Evolutionary conservation across 2,888 invertebrate species (phyloP), one percentile per base, ranked within the genome.

Genomic region (Lepeophtheirus nordmannii): DNA sequence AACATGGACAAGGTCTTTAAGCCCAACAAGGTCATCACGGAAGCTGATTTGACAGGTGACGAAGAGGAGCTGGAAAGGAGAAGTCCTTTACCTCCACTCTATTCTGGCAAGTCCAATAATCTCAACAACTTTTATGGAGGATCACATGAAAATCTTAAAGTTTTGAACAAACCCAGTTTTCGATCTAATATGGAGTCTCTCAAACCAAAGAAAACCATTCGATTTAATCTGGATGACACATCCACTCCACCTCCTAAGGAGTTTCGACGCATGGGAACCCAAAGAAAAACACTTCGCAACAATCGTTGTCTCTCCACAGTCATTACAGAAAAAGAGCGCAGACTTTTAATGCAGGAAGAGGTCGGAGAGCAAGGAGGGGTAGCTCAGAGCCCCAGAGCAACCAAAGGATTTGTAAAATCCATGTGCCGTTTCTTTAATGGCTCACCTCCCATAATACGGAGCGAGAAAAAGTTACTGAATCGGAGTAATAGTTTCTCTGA

Each of bases 241-340:
- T 9, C 23, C 10, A 63, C 63, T n/a, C 63, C 63, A 23, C 56
- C 63, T 12, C 63, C 63, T n/a, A 63, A 63, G 53, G 63, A 63
- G 17, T 63, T 63, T 53, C 41, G 53, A 53, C 22, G 63, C 1
- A 53, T 46, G 20, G 56, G 56, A n/a, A 46, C n/a, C 56, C 63
- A 62, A 41, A n/a, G 63, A 30, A 63, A 62, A 38, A 63, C 63
- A 22, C 38, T 63, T 12, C 22, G 63, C 11, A 63, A 53, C 17
- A 53, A 20, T 10, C n/a, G 63, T 11, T 63, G 56, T 56, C 20
- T 63, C 20, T 63, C 63, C n/a, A 63, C 63, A 8, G 23, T 63
- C 53, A 37, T 63, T 12, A 63, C 63, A 11, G 56, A 46, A 22
- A 63, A 63, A 37, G 63, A 63, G 17, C 46, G 56, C 8, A 46